Base-by-base conservation (phyloP, 2,888 invertebrate genomes). In the Lapara coniferarum region DNA sequence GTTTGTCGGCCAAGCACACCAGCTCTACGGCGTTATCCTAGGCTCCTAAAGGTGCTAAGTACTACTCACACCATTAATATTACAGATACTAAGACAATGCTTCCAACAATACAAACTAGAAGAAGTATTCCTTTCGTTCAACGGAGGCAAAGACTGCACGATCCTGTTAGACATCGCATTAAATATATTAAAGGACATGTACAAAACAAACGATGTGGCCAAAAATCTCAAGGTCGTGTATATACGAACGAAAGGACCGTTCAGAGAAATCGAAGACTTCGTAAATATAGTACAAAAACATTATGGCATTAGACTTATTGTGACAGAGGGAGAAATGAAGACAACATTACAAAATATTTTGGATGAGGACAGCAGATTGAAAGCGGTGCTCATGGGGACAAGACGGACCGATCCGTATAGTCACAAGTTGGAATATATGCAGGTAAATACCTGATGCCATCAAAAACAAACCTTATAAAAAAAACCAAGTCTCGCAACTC, bases 91-190 rank as follows among this genome's bases (percentile, higher is more conserved):
- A 69, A 90, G 93, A 81, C 85, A 95, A 82, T 95, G 96, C 72
- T 95, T 96, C 77, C 85, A 91, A 63, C 83, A 92, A 67, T 98
- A 95, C 86, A 93, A 95, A n/a, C 85, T 96, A 25, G 95, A 96
- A 69, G 96, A 98, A 87, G 93, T 98, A 16, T 98, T 98, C 81
- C 85, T 99, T 49, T 97, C 98, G 44, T 99, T 99, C 89, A 99
- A 99, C 86, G 99, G 99, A 5, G 99, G 99, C 1, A 99, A 99
- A 93, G 99, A 99, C 91, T 99, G 99, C 85, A 99, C 99, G 0
- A 98, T 97, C 0, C 94, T 99, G 14, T 92, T 99, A 74, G 92
- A 94, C 74, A 78, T 93, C 46, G 86, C 88, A 12, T 74, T 91
- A 75, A 80, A 88, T 70, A 73, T 88, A 71, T 71, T 94, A 57